Evolutionary conservation across 2,888 invertebrate genomes (phyloP).

Genomic region (Drosophila bunnanda): DNA sequence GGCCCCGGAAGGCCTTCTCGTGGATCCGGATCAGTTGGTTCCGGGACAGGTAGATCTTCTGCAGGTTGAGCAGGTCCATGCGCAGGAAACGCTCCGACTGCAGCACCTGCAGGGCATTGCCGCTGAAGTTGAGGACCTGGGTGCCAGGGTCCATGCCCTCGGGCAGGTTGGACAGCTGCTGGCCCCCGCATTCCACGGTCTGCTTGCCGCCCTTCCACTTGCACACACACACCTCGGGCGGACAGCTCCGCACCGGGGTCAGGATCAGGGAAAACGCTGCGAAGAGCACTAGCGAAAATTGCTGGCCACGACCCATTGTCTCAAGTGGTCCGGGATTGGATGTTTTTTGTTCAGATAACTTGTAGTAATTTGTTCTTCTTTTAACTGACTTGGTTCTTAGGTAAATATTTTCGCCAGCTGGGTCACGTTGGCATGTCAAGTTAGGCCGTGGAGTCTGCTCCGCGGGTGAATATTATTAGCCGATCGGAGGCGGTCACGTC

Average conservation of each 20-base stretch:
- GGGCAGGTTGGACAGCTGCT: constrained; percentile 91
- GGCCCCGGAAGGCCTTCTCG: constrained; percentile 91
- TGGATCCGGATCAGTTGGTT: constrained; percentile 92
- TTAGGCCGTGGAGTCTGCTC: constrained; percentile 54
- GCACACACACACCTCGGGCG: constrained; percentile 90
- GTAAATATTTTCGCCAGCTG: constrained; percentile 35
- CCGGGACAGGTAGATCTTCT: constrained; percentile 92
- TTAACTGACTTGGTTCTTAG: background rate
- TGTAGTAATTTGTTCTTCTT: background rate
- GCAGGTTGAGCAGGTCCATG: constrained; percentile 92
- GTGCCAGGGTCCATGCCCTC: constrained; percentile 92
- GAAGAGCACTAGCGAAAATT: constrained; percentile 4
- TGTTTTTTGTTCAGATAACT: background rate
- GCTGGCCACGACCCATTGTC: constrained; percentile 5
- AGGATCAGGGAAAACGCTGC: constrained; percentile 5
- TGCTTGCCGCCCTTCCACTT: constrained; percentile 97
- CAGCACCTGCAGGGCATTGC: constrained; percentile 92
- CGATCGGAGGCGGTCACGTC: constrained; percentile 37
- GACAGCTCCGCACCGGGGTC: constrained; percentile 86
- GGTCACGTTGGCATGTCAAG: constrained; percentile 78
- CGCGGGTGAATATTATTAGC: constrained; percentile 43
- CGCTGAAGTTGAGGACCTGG: constrained; percentile 93
- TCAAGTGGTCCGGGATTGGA: background rate
- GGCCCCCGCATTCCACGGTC: constrained; percentile 94
- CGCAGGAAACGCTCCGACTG: constrained; percentile 92